Evolutionary conservation across 2,888 invertebrate genomes (phyloP), one percentile per base, ranked within the genome.

Genomic region (Rhagophthalmus giganteus): DNA sequence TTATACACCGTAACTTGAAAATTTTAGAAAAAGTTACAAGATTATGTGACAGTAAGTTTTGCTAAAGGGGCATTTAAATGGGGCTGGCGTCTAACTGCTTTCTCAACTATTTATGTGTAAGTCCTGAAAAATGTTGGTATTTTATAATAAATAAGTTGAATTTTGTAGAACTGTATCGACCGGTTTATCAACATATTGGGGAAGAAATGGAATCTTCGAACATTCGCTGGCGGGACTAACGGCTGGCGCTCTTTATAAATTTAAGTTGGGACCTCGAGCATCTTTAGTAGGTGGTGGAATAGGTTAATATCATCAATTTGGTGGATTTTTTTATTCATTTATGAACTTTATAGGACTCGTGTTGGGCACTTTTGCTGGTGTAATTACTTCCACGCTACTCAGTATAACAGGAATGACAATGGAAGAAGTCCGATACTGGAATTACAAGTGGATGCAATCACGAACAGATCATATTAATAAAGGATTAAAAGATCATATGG

Each of bases 21-120:
- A 7, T 51, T 45, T 78, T 79, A 88, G 84, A 83, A 81, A 78
- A 80, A 80, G 63, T 69, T 90, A 9, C 88, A 89, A 74, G 84
- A 88, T 67, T 75, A 78, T 68, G 84, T 90, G 1, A 84, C 83
- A 0, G 34, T 84, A 10, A 81, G 80, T 57, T 87, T 90, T 74
- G 82, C 81, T 1, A 86, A 79, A 74, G 90, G 89, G n/a, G 88
- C 84, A 1, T 79, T 78, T 9, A 79, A 76, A 59, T 86, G 86
- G 82, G 85, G 84, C 2, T 84, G 84, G 84, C 79, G 86, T 62
- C 65, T 90, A 14, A 79, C 80, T 3, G 65, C 83, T 0, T 91
- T 91, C 63, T 80, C 83, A 27, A 80, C 82, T 15, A 72, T 82
- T 9, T 90, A 86, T 72, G 79, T 82, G 90, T 90, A 76, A 76